Evolutionary conservation across 2,888 invertebrate species (phyloP).

Genomic region (Penaeus monodon): DNA sequence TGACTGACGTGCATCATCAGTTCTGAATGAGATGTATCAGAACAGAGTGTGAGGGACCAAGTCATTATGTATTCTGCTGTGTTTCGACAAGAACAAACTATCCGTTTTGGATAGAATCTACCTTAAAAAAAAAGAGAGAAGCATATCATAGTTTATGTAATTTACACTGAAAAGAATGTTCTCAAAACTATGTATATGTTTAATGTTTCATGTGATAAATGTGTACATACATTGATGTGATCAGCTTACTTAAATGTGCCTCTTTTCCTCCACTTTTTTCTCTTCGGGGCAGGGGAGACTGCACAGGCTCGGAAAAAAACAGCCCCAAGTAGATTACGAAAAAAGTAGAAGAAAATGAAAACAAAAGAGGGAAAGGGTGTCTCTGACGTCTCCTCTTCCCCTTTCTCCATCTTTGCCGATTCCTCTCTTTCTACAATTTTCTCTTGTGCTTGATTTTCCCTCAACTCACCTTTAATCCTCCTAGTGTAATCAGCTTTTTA

Average conservation of each 20-base stretch:
- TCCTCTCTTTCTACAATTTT: not conserved
- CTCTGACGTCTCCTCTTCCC: no score
- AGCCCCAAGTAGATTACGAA: no score
- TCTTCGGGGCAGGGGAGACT: no score
- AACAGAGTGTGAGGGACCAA: constrained; percentile 53
- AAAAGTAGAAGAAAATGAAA: no score
- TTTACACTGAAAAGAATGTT: constrained; percentile 26
- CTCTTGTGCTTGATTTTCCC: not conserved
- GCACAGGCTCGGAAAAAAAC: no score
- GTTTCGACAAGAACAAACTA: constrained; percentile 37
- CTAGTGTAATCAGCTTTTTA: not conserved
- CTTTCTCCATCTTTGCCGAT: no score
- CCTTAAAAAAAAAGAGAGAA: constrained; percentile 29
- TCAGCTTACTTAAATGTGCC: constrained; percentile 21
- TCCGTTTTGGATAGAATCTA: constrained; percentile 38
- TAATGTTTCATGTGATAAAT: constrained; percentile 45
- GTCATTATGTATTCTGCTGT: constrained; percentile 40
- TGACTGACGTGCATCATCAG: constrained; percentile 31
- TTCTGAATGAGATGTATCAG: constrained; percentile 29
- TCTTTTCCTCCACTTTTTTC: constrained; percentile 12
- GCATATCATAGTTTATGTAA: constrained; percentile 49
- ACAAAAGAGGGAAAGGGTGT: no score
- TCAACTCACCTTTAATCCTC: not conserved
- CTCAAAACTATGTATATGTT: constrained; percentile 39
- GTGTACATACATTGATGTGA: constrained; percentile 41